phyloP scores from a whole-genome alignment of 2,797 vertebrate genomes.

The Acanthiza pusilla region DNA sequence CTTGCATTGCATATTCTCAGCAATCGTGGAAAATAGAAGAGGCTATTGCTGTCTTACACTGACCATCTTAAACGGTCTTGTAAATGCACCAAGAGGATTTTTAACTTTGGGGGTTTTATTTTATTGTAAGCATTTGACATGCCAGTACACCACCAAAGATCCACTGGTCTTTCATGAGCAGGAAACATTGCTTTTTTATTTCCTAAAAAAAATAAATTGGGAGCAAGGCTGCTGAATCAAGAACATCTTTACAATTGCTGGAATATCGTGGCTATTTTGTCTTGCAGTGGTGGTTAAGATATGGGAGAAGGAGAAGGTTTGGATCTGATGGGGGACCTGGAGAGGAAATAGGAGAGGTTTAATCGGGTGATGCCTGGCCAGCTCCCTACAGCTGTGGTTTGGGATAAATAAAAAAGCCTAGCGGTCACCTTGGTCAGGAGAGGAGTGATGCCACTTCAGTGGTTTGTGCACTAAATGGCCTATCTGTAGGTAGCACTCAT shows the following conservation, averaged over 20 bases:
- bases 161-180: fast-evolving
- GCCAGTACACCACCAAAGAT: neutral
- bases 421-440: neutral
- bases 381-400: neutral
- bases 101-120: neutral
- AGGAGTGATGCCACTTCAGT: neutral
- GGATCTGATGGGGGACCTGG: neutral
- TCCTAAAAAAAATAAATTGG: fast-evolving
- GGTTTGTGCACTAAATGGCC: neutral
- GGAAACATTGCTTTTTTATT: neutral
- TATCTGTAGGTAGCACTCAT: neutral
- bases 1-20: neutral
- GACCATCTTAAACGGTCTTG: fast-evolving
- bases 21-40: neutral
- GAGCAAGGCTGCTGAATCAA: neutral
- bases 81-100: neutral
- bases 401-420: neutral
- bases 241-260: neutral
- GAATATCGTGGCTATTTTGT: fast-evolving
- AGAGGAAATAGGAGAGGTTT: neutral
- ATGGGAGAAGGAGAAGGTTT: neutral
- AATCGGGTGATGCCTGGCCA: neutral
- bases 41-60: fast-evolving
- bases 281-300: neutral
- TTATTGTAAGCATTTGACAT: neutral